Base-by-base conservation (phyloP, 2,113 vertebrate species). In the Colossoma macropomum region DNA sequence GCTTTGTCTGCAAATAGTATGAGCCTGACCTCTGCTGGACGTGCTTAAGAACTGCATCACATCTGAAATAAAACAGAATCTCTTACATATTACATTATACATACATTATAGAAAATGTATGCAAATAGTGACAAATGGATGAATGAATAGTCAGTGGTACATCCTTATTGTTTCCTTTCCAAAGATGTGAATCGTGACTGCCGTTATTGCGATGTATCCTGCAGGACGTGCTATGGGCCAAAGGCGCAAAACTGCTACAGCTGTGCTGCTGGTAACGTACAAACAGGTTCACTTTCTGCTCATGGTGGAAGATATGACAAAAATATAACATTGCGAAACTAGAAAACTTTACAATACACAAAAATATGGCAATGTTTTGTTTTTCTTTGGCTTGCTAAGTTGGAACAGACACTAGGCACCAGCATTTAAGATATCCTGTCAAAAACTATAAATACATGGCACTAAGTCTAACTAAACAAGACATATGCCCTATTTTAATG, bases 151-250 rank as follows among this genome's bases (percentile, higher is more conserved):
- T 52, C 27, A 12, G 4, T 34, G 0, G 41, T 66, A 16, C 28
- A 9, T 65, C 27, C 38, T 17, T 41, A 1, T 21, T n/a, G 34
- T n/a, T n/a, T 77, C 32, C 38, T 77, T 75, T 69, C 45, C 77
- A 11, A 76, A 93, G 92, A 87, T 28, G 87, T 75, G 84, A 86
- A 87, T 69, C 63, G 72, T 32, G 85, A 91, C 76, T 94, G 87
- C 17, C 77, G 87, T 4, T 23, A 65, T 9, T 95, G 91, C 82
- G 89, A 94, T 48, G 60, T 75, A 7, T 90, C 89, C 23, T 93
- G 89, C 69, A 89, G 91, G 50, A 92, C 92, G 60, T 94, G 93
- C 79, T 94, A 95, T 82, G 93, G 93, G 17, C 90, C 92, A n/a
- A 75, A 88, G 68, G 85, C 86, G 1, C 87, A 93, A 76, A 87